Evolutionary conservation across 2,113 vertebrate species (phyloP).

Genomic region (Scytalopus superciliaris): DNA sequence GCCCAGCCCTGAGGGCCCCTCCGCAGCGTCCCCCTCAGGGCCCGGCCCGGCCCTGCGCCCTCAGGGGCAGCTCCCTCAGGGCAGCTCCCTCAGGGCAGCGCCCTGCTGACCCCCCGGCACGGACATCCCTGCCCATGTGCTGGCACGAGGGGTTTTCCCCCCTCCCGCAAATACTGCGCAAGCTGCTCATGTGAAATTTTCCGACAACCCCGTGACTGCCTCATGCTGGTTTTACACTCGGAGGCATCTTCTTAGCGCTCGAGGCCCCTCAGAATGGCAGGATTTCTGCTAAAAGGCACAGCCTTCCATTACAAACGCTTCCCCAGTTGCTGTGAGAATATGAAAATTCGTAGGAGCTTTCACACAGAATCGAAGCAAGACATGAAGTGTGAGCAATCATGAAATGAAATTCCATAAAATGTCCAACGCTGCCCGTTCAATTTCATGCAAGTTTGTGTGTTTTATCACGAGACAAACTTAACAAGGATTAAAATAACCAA

Average conservation of each 20-base stretch:
- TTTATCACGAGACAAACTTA: neutral
- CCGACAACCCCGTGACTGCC: neutral
- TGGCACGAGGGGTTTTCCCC: neutral
- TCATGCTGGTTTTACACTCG: fast-evolving
- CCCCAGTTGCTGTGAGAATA: neutral
- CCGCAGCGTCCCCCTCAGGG: fast-evolving
- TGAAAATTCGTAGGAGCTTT: neutral
- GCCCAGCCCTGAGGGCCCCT: fast-evolving
- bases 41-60: fast-evolving
- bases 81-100: fast-evolving
- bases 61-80: fast-evolving
- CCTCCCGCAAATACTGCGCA: fast-evolving
- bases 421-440: neutral
- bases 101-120: neutral
- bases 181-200: neutral
- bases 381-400: neutral
- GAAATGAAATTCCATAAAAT: neutral
- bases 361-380: neutral
- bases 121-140: neutral
- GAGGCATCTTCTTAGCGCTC: neutral
- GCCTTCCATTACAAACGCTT: neutral
- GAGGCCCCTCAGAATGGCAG: neutral
- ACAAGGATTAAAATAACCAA: neutral
- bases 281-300: neutral
- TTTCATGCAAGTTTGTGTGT: neutral